Percentiles rank a stretch among this genome's conserved stretches.
Conservation (phyloP, 2,888 invertebrate genomes). For the Agriotes lineatus region DNA sequence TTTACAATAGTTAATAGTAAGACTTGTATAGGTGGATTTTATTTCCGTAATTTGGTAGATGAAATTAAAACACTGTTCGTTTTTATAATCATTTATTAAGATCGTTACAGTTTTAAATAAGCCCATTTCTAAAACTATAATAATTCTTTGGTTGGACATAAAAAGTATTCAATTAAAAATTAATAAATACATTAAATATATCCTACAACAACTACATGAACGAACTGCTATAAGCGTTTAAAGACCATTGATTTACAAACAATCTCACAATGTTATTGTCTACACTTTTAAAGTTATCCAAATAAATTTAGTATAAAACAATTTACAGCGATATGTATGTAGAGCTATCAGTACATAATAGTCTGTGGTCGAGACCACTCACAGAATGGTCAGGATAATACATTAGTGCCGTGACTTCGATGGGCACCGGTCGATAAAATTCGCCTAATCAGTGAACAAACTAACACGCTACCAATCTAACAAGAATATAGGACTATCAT, state of each 20-base stretch:
- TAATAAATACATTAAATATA: constrained; percentile 56
- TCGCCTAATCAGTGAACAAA: constrained; percentile 37
- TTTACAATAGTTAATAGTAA: too few relatives aligned
- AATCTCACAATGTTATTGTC: constrained; percentile 63
- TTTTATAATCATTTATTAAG: constrained; percentile 45
- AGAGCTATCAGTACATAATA: constrained; percentile 43
- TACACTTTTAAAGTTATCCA: constrained; percentile 58
- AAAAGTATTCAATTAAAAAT: constrained; percentile 50
- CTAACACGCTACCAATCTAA: constrained; percentile 35
- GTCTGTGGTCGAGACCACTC: constrained; percentile 36
- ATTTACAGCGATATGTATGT: constrained; percentile 52
- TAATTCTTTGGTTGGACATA: constrained; percentile 61
- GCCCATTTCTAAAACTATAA: constrained; percentile 62
- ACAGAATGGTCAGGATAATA: constrained; percentile 34
- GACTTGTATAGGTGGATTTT: too few relatives aligned
- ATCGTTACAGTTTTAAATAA: constrained; percentile 56
- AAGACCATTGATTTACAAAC: constrained; percentile 58
- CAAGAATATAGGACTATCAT: constrained; percentile 29
- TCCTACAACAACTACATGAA: constrained; percentile 57
- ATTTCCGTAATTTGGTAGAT: too few relatives aligned
- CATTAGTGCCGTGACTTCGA: constrained; percentile 30
- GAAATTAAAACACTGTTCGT: constrained; percentile 5
- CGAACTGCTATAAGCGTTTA: constrained; percentile 55
- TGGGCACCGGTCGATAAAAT: constrained; percentile 37
- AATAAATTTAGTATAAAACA: constrained; percentile 38